These are phyloP conservation scores for Eonycteris spelaea DNA, from an alignment of 2,113 vertebrate genomes.

Conservation along the genomic window DNA sequence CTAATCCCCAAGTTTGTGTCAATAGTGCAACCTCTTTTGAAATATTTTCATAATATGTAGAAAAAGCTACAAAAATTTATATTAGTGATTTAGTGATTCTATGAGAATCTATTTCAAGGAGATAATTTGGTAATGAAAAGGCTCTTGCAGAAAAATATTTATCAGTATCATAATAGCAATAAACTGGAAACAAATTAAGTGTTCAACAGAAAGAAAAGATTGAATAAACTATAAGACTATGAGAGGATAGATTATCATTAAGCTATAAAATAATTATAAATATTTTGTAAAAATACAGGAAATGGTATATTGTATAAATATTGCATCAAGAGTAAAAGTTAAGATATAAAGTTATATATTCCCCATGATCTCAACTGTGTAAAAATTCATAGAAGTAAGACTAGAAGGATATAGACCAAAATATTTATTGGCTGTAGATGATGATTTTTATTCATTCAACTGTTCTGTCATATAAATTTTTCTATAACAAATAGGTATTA, in stretches of 20 bases:
- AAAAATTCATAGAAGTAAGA: not conserved
- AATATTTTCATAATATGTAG: not conserved
- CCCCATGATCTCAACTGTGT: not conserved
- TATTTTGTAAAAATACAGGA: not conserved
- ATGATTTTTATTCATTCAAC: not conserved
- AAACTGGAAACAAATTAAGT: slow-evolving; percentile 20
- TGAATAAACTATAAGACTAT: not conserved
- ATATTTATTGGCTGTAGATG: not conserved
- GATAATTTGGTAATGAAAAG: not conserved
- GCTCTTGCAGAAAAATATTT: not conserved
- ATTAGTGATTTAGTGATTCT: not conserved
- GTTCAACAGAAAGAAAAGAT: not conserved
- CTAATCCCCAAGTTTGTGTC: not conserved
- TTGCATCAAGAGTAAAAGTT: not conserved
- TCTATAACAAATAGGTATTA: not conserved
- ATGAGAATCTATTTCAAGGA: slow-evolving; percentile 6
- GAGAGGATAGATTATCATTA: not conserved
- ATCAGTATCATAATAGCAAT: not conserved
- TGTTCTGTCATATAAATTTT: not conserved
- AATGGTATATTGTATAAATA: not conserved
- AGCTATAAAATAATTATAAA: not conserved
- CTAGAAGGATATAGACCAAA: not conserved
- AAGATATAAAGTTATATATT: not conserved
- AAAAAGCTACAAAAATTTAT: not conserved
- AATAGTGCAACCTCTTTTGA: not conserved